Evolutionary conservation across 2,888 invertebrate genomes (phyloP), one percentile per base, ranked within the genome.

Genomic region (Hypomecis atomaria): DNA sequence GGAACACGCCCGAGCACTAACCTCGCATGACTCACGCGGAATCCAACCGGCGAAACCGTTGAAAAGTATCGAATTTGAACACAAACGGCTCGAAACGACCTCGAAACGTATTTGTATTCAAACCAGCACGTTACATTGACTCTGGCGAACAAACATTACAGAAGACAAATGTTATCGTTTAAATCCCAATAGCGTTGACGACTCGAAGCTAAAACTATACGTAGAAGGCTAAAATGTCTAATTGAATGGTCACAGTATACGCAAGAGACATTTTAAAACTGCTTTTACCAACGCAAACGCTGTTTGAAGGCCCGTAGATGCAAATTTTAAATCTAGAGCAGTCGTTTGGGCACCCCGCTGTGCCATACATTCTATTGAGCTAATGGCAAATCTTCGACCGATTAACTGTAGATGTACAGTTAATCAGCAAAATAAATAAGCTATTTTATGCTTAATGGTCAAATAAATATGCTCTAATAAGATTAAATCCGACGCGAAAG

Each of bases 21-120:
- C 85, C 86, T 81, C 84, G 75, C 76, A 64, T 90, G 90, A 90
- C 74, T 90, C 89, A 90, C 71, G 73, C 73, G 73, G 76, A 77
- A 78, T 78, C 81, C 78, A 81, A 87, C 78, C 74, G 70, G 75
- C 72, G 73, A 74, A 79, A 79, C 80, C 79, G 82, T 85, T 83
- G 77, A 79, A 75, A 79, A 76, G 71, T 70, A 78, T 74, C 76
- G 69, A 76, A 79, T 78, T 79, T 73, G 67, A 78, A 79, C 75
- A 79, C 77, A 76, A 75, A 67, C 67, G 50, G 40, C 52, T 64
- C 37, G 54, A 56, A 69, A 71, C 72, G 65, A 65, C 71, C 63
- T 68, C 69, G 65, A 66, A 59, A 57, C 66, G 60, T 65, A 71
- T 68, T 66, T 45, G 66, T 65, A 72, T 72, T 71, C 67, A 69